phyloP scores from a whole-genome alignment of 2,797 vertebrate species.

The Pelodytes ibericus region DNA sequence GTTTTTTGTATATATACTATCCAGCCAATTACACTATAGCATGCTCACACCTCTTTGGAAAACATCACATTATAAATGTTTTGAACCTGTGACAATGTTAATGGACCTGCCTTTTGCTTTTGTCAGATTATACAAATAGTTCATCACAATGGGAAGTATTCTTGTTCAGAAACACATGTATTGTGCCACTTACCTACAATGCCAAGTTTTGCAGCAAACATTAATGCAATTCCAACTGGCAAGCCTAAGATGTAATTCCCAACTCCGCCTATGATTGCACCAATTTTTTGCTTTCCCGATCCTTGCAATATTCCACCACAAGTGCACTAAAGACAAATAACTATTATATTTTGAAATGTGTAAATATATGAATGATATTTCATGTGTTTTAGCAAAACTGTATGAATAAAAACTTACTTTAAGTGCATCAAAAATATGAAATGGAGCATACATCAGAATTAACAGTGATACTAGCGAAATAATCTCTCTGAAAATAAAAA shows the following conservation, averaged over 20 bases:
- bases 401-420: conserved; percentile 73
- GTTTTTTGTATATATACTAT: too few species aligned
- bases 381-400: not conserved
- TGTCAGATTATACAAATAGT: too few species aligned
- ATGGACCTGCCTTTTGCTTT: too few species aligned
- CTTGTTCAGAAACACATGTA: too few species aligned
- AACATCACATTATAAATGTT: too few species aligned
- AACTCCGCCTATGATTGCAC: conserved; percentile 77
- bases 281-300: conserved; percentile 85
- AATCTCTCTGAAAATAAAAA: conserved; percentile 64
- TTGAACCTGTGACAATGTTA: too few species aligned
- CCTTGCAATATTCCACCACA: conserved; percentile 78
- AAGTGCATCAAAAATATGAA: conserved; percentile 70
- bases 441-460: conserved; percentile 67
- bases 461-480: conserved; percentile 69
- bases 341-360: not conserved
- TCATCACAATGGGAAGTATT: too few species aligned
- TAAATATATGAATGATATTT: not conserved
- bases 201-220: conserved; percentile 84
- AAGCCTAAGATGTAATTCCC: conserved; percentile 82
- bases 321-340: conserved; percentile 65
- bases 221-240: conserved; percentile 83
- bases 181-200: conserved; percentile 83
- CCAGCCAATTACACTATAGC: too few species aligned
- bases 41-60: too few species aligned